Evolutionary conservation across 2,113 vertebrate species (phyloP).

Genomic region (Festucalex cinctus): DNA sequence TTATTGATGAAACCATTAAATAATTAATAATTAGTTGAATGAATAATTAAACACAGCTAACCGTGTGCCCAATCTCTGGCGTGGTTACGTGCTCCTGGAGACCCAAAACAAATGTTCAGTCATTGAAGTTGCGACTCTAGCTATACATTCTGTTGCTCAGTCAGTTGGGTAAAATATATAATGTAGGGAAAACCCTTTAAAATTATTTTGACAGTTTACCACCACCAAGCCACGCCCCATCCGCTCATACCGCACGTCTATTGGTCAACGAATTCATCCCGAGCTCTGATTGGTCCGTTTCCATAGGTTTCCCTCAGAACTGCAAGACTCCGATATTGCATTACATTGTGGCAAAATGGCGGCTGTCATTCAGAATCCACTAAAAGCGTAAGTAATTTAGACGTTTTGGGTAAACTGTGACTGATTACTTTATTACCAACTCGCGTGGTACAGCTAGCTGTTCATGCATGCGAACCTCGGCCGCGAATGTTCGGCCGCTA

Average conservation of each 20-base stretch:
- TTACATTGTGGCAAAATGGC: constrained; percentile 99
- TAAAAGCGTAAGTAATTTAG: constrained; percentile 96
- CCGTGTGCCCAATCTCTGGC: constrained; percentile 40
- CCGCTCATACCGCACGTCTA: constrained; percentile 47
- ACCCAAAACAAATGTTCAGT: neutral
- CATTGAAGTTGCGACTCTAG: constrained; percentile 35
- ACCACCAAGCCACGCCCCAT: constrained; percentile 75
- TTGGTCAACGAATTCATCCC: constrained; percentile 80
- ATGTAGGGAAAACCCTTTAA: constrained; percentile 92
- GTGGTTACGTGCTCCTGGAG: constrained; percentile 8
- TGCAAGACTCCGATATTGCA: constrained; percentile 95
- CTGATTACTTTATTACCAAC: constrained; percentile 59
- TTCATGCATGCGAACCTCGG: constrained; percentile 40
- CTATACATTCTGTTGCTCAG: constrained; percentile 46
- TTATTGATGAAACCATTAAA: constrained; percentile 57
- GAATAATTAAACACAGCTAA: constrained; percentile 56
- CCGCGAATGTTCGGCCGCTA: constrained; percentile 36
- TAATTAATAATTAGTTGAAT: constrained; percentile 62
- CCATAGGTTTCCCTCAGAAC: constrained; percentile 76
- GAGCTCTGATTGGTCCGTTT: constrained; percentile 78
- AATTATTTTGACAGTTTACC: constrained; percentile 97
- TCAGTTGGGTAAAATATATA: constrained; percentile 62
- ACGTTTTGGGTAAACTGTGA: constrained; percentile 47
- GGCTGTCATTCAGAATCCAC: constrained; percentile 99
- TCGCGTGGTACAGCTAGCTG: constrained; percentile 21